phyloP scores from a whole-genome alignment of 2,113 vertebrate species.

The Atherinomorus stipes region DNA sequence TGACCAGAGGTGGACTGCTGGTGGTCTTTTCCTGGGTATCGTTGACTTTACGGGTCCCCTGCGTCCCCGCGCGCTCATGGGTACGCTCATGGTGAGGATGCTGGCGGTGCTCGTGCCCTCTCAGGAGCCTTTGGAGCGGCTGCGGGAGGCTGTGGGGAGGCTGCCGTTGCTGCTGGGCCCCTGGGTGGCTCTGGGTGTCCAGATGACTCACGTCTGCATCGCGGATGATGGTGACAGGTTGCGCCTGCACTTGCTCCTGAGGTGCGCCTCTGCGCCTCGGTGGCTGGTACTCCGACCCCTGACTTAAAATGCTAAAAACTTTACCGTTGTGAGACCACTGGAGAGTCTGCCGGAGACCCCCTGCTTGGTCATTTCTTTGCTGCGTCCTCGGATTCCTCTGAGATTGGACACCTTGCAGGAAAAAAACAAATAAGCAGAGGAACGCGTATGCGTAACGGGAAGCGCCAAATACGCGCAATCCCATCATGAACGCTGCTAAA shows the following conservation, averaged over 20 bases:
- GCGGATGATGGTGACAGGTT: conserved; percentile 81
- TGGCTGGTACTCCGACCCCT: conserved; percentile 90
- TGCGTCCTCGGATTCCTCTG: conserved; percentile 76
- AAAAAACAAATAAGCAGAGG: conserved; percentile 81
- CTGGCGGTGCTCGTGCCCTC: conserved; percentile 58
- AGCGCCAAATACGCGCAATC: conserved; percentile 67
- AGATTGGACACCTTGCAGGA: conserved; percentile 77
- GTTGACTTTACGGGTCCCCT: conserved; percentile 48
- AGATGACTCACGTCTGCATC: conserved; percentile 59
- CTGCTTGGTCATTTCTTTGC: conserved; percentile 55
- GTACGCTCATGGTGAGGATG: conserved; percentile 40
- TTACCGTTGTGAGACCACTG: conserved; percentile 96
- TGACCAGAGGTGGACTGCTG: conserved; percentile 44
- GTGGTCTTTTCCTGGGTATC: conserved; percentile 60
- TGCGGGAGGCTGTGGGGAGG: conserved; percentile 64
- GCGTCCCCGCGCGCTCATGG: conserved; percentile 42
- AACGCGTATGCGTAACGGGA: conserved; percentile 80
- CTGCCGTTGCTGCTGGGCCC: conserved; percentile 32
- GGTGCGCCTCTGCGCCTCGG: conserved; percentile 81
- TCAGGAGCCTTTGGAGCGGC: conserved; percentile 59
- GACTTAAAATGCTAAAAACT: conserved; percentile 92
- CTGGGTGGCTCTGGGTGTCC: conserved; percentile 41
- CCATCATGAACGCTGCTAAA: conserved; percentile 64
- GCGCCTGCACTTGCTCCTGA: conserved; percentile 66
- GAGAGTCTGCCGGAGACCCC: conserved; percentile 87